A percentile compares a stretch with the other conserved stretches of the same genome.
phyloP scores from a whole-genome alignment of 2,797 vertebrate species.

The Cetoscarus ocellatus region DNA sequence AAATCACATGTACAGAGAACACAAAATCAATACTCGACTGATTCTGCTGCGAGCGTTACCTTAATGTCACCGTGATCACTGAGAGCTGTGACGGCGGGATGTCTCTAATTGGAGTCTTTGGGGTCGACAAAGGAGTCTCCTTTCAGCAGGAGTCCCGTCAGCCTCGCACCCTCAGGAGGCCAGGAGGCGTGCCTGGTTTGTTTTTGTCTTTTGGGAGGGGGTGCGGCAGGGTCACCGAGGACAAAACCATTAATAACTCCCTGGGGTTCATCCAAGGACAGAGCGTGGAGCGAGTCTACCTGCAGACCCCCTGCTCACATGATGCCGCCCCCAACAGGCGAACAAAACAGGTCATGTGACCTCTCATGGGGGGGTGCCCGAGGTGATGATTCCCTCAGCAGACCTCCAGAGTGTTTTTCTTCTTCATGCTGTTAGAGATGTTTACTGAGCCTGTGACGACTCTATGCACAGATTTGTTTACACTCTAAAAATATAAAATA shows the following conservation, averaged over 20 bases:
- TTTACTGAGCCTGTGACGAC: constrained; percentile 9
- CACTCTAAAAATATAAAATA: not conserved
- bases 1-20: constrained; percentile 14
- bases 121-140: not conserved
- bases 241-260: not conserved
- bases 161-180: constrained; percentile 4
- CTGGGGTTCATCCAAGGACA: constrained; percentile 24
- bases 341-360: not conserved
- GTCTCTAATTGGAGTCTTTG: constrained; percentile 9
- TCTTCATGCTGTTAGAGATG: not conserved
- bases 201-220: constrained; percentile 13
- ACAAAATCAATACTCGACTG: constrained; percentile 29
- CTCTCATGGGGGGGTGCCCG: not conserved
- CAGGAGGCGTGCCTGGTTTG: not conserved
- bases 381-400: constrained; percentile 23
- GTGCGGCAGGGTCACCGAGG: not conserved
- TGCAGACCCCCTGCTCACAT: constrained; percentile 4
- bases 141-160: not conserved
- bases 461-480: not conserved
- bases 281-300: not conserved
- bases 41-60: constrained; percentile 1
- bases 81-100: not conserved
- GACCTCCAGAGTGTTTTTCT: constrained; percentile 7
- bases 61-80: constrained; percentile 12
- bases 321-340: not conserved